Conservation (phyloP, 1,140 invertebrate species). For the Lethocerus indicus region DNA sequence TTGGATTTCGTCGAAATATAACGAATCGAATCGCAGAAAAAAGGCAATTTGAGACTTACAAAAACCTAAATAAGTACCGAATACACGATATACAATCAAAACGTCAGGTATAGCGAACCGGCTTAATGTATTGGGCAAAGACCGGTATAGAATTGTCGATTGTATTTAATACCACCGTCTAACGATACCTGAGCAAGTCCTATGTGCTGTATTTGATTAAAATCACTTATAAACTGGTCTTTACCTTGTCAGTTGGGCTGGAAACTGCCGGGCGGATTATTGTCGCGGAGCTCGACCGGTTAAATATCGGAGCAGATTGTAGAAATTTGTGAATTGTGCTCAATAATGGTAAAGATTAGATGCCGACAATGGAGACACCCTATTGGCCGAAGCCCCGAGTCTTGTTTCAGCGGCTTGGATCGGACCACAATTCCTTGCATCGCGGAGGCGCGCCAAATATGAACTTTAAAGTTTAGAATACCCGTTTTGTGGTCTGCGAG, state of each 20-base stretch:
- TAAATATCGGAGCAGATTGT: too few species aligned
- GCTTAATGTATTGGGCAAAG: too few species aligned
- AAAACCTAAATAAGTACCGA: too few species aligned
- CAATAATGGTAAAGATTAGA: conserved; percentile 5
- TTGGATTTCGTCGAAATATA: too few species aligned
- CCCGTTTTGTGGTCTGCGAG: too few species aligned
- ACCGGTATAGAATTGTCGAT: too few species aligned
- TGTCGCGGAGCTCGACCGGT: background rate
- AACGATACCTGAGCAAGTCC: background rate
- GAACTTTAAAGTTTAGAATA: too few species aligned
- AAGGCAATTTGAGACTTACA: too few species aligned
- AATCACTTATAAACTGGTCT: background rate
- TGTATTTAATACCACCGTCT: background rate
- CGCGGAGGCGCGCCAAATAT: too few species aligned
- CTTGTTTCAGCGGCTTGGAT: background rate
- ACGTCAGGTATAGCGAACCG: too few species aligned
- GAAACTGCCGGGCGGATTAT: background rate
- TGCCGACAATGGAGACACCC: background rate
- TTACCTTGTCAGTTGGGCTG: background rate
- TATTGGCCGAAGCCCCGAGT: background rate
- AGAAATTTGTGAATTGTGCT: conserved; percentile 1
- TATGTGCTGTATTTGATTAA: background rate
- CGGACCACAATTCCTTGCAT: background rate
- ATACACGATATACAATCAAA: too few species aligned
- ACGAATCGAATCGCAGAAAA: too few species aligned